Conservation (phyloP, 1,140 invertebrate species). For the Andrena cerasifolii region DNA sequence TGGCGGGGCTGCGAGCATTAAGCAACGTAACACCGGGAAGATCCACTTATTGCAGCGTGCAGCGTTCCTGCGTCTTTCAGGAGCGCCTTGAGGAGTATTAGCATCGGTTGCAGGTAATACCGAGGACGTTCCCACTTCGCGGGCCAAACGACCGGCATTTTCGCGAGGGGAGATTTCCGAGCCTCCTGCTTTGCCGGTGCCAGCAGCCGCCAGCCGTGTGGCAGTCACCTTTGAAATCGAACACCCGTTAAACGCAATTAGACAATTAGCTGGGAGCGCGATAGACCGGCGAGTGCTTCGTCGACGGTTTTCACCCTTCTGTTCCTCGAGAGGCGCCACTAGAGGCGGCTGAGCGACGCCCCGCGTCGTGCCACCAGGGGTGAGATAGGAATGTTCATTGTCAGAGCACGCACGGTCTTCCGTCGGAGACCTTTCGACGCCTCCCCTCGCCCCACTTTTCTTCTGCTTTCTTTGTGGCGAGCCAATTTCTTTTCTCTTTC, state of each 20-base stretch:
- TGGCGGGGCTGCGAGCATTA: neutral
- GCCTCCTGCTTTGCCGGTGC: neutral
- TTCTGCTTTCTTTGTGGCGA: slow-evolving; percentile 17
- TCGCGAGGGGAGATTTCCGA: neutral
- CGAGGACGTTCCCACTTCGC: neutral
- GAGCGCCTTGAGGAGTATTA: slow-evolving; percentile 7
- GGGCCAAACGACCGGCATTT: slow-evolving; percentile 6
- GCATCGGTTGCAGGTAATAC: slow-evolving; percentile 31
- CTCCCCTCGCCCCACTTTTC: neutral
- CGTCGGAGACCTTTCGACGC: slow-evolving; percentile 24
- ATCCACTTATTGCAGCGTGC: neutral
- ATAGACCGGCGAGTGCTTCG: slow-evolving; percentile 58
- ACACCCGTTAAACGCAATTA: slow-evolving; percentile 70
- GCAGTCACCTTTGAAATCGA: slow-evolving; percentile 52
- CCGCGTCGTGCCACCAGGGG: slow-evolving; percentile 37
- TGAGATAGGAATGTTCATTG: slow-evolving; percentile 67
- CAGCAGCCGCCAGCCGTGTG: neutral
- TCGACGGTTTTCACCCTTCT: slow-evolving; percentile 57
- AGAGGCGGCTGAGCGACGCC: slow-evolving; percentile 33
- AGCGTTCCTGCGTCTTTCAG: neutral
- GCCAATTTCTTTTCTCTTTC: slow-evolving; percentile 8
- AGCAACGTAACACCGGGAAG: neutral
- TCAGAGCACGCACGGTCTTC: slow-evolving; percentile 63
- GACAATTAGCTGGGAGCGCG: slow-evolving; percentile 54
- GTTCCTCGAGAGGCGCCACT: slow-evolving; percentile 45